Evolutionary conservation across 2,113 vertebrate genomes (phyloP).

Genomic region (Carollia perspicillata): DNA sequence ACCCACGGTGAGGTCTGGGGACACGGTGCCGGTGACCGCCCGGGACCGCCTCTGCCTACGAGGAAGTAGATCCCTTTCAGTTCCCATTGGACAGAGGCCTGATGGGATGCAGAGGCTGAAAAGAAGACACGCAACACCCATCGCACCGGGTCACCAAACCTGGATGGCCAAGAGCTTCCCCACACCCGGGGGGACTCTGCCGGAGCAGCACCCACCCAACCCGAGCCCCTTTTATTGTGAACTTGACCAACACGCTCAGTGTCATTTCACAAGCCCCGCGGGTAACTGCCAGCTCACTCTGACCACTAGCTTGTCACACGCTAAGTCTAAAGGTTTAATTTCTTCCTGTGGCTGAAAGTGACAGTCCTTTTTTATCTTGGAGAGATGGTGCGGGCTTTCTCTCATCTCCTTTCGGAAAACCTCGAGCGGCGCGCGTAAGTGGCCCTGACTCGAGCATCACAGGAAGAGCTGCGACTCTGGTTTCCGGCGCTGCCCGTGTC

Average conservation of each 20-base stretch:
- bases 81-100: neutral
- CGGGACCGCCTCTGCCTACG: neutral
- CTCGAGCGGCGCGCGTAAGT: conserved; percentile 53
- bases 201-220: no score
- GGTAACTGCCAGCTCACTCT: neutral
- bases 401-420: conserved; percentile 78
- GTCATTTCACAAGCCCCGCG: neutral
- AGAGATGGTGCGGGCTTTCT: conserved; percentile 75
- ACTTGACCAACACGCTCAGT: fast-evolving
- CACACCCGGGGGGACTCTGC: neutral
- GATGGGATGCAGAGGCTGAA: neutral
- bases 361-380: conserved; percentile 73
- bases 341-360: conserved; percentile 54
- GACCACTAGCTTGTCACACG: conserved; percentile 72
- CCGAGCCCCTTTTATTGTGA: no score
- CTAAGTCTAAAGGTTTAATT: conserved; percentile 60
- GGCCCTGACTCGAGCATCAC: conserved; percentile 38
- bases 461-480: conserved; percentile 68
- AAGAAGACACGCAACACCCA: neutral
- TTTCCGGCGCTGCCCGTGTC: conserved; percentile 64
- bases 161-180: neutral
- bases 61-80: neutral
- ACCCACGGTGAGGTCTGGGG: neutral
- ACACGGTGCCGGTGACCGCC: fast-evolving
- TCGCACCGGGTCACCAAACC: neutral